Conservation (phyloP, 2,797 vertebrate genomes). For the Synanceia verrucosa region DNA sequence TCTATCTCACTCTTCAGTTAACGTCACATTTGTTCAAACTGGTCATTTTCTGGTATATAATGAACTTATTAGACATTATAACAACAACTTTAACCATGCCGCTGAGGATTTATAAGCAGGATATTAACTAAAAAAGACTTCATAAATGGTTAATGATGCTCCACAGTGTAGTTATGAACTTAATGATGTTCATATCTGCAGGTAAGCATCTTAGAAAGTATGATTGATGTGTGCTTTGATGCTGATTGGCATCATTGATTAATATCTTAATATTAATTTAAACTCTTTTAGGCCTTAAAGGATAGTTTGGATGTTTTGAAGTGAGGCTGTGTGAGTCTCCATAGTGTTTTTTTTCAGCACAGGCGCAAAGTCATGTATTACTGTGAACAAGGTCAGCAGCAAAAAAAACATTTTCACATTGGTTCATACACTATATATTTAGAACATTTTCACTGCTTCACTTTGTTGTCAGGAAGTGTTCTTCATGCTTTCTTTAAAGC, state of each 20-base stretch:
- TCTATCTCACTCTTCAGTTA: not conserved
- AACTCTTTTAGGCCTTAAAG: not conserved
- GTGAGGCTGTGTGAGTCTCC: not conserved
- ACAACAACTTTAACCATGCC: not conserved
- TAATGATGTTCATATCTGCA: too few relatives aligned
- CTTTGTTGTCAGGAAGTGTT: not conserved
- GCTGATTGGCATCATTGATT: not conserved
- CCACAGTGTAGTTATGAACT: not conserved
- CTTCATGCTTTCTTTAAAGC: not conserved
- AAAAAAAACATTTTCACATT: too few relatives aligned
- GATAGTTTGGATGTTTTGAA: not conserved
- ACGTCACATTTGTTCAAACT: not conserved
- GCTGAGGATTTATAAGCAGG: not conserved
- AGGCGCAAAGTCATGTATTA: too few relatives aligned
- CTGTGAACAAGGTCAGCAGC: too few relatives aligned
- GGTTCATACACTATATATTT: too few relatives aligned
- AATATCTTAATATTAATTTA: not conserved
- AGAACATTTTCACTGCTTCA: not conserved
- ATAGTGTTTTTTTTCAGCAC: not conserved
- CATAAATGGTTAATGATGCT: not conserved
- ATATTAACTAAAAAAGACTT: not conserved
- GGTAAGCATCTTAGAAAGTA: too few relatives aligned
- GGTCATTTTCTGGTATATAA: not conserved
- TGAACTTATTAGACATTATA: not conserved
- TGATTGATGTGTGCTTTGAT: not conserved